These are phyloP conservation scores for Apaloderma vittatum DNA, from an alignment of 2,113 vertebrate species.

Conservation along the genomic window DNA sequence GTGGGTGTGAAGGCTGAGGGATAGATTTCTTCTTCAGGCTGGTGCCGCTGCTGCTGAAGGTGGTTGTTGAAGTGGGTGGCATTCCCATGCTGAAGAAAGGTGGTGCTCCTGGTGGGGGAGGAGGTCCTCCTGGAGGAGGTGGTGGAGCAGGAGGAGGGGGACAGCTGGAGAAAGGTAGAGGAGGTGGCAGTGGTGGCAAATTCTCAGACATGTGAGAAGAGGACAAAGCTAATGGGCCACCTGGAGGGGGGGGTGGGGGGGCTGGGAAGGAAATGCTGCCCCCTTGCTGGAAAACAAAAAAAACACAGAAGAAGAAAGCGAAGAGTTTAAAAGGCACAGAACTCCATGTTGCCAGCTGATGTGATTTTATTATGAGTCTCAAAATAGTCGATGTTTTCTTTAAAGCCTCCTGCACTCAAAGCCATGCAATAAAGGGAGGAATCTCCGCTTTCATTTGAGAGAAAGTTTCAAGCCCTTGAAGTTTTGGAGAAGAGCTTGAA, in stretches of 20 bases:
- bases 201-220: conserved; percentile 78
- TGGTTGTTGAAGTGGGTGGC: conserved; percentile 77
- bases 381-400: conserved; percentile 66
- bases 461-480: conserved; percentile 54
- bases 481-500: conserved; percentile 31
- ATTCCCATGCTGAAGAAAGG: conserved; percentile 84
- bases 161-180: conserved; percentile 84
- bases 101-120: conserved; percentile 92
- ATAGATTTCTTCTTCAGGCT: conserved; percentile 89
- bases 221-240: conserved; percentile 82
- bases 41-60: conserved; percentile 70
- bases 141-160: conserved; percentile 87
- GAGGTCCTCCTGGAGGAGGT: conserved; percentile 86
- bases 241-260: conserved; percentile 84
- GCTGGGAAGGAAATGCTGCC: conserved; percentile 72
- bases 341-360: conserved; percentile 48
- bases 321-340: conserved; percentile 43
- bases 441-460: conserved; percentile 62
- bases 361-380: conserved; percentile 42
- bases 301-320: conserved; percentile 38
- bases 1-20: conserved; percentile 94
- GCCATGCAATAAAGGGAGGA: conserved; percentile 60
- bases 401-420: conserved; percentile 59
- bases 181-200: conserved; percentile 88
- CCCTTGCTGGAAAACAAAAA: conserved; percentile 74